Base-by-base conservation (phyloP, 2,797 vertebrate species). In the Rousettus madagascariensis region DNA sequence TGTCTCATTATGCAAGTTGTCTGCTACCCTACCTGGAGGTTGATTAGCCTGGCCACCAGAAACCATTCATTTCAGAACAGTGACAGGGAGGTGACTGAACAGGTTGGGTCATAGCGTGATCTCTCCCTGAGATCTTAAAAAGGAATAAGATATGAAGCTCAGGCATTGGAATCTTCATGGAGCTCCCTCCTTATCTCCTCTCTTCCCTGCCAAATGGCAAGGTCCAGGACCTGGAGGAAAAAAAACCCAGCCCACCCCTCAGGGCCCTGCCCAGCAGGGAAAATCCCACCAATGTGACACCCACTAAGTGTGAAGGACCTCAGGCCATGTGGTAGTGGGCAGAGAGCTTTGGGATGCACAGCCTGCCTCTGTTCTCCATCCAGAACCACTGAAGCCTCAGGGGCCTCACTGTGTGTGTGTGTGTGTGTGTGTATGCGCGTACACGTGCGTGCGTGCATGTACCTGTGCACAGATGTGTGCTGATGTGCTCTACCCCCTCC, bases 141-240 rank as follows among this genome's bases (percentile, higher is more conserved):
- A 84, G 59, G 41, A 71, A 28, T 24, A 63, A 41, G 38, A n/a
- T 30, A 5, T 43, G 28, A 80, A 66, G 30, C 49, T 86, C 68
- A 68, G 87, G 36, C 1, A 10, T 66, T 82, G 36, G 69, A 86
- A n/a, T 6, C 20, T 87, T 59, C 22, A 19, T 55, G 53, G 53
- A 26, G 16, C 61, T 87, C 61, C 89, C 38, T 13, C 79, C 17
- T 43, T 49, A 6, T 55, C 33, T 33, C 46, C 1, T 3, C 59
- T 86, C 75, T 86, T 91, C 28, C 36, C 59, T 8, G 9, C 17
- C 90, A 83, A 95, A 91, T 86, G 96, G 94, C 80, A 94, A 95
- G 90, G 55, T 46, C 78, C 26, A 6, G 24, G 66, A 20, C 43
- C 2, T 26, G 9, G 33, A 87, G 38, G 16, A 69, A 77, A 46